A percentile compares a stretch with the other conserved stretches of the same genome.
Conservation (phyloP, 2,113 vertebrate genomes). For the Indicator indicator region DNA sequence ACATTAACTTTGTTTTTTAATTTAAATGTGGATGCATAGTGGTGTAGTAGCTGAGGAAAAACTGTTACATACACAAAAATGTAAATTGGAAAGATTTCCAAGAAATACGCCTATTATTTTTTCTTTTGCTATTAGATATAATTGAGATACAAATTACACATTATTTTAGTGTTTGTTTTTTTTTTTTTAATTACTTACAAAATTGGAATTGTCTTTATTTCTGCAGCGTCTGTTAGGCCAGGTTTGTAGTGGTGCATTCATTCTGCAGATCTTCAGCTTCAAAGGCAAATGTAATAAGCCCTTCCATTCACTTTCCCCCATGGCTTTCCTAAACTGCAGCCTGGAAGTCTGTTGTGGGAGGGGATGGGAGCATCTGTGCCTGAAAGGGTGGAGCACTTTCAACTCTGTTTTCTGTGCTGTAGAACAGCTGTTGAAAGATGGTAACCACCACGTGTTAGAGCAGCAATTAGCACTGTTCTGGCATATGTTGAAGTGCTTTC, state of each 20-base stretch:
- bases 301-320: not conserved
- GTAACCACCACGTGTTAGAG: not conserved
- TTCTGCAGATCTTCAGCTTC: conserved; percentile 20
- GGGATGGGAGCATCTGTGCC: conserved; percentile 32
- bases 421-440: conserved; percentile 49
- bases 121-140: not conserved
- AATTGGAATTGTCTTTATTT: not conserved
- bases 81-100: not conserved
- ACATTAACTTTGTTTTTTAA: not conserved
- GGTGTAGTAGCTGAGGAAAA: not conserved
- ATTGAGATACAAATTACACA: not conserved
- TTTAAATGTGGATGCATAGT: not conserved
- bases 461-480: conserved; percentile 19
- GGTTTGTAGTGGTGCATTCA: not conserved
- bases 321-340: not conserved
- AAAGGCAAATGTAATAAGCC: conserved; percentile 28
- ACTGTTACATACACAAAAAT: not conserved
- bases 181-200: not conserved
- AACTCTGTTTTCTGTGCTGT: conserved; percentile 17
- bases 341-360: conserved; percentile 27
- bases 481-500: conserved; percentile 13
- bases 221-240: not conserved
- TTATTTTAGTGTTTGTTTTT: not conserved
- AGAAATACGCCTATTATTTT: not conserved
- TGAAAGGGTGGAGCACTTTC: conserved; percentile 44